Evolutionary conservation across 2,888 invertebrate species (phyloP).

Genomic region (Pollenia amentaria): DNA sequence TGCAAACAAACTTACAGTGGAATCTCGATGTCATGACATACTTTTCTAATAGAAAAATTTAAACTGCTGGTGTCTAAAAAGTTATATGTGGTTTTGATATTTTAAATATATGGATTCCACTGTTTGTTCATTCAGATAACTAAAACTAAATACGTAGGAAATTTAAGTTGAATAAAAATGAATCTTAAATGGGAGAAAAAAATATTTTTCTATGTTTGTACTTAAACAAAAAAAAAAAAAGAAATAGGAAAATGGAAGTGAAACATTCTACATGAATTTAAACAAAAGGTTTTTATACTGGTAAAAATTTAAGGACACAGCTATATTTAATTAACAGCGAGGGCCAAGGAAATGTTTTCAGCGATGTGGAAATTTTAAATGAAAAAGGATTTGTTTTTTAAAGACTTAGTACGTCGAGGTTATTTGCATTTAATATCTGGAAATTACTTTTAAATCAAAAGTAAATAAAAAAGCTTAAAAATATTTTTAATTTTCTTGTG

Average conservation of each 20-base stretch:
- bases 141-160: background rate
- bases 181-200: constrained; percentile 14
- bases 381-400: no score
- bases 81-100: no score
- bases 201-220: constrained; percentile 5
- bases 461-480: no score
- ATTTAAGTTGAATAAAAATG: constrained; percentile 6
- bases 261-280: constrained; percentile 26
- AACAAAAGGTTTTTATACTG: background rate
- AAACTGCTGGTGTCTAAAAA: no score
- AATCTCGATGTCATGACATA: background rate
- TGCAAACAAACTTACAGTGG: background rate
- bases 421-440: no score
- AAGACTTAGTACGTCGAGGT: no score
- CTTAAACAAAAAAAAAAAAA: background rate
- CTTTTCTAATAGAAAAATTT: no score
- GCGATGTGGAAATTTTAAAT: background rate
- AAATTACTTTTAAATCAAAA: no score
- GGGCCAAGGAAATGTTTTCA: constrained; percentile 3
- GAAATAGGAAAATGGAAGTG: constrained; percentile 26
- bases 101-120: background rate
- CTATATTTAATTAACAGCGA: constrained; percentile 22
- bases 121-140: constrained; percentile 4
- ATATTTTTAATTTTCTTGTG: no score
- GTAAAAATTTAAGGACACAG: constrained; percentile 20